phyloP scores from a whole-genome alignment of 1,140 invertebrate genomes.

The Bombus confusus region DNA sequence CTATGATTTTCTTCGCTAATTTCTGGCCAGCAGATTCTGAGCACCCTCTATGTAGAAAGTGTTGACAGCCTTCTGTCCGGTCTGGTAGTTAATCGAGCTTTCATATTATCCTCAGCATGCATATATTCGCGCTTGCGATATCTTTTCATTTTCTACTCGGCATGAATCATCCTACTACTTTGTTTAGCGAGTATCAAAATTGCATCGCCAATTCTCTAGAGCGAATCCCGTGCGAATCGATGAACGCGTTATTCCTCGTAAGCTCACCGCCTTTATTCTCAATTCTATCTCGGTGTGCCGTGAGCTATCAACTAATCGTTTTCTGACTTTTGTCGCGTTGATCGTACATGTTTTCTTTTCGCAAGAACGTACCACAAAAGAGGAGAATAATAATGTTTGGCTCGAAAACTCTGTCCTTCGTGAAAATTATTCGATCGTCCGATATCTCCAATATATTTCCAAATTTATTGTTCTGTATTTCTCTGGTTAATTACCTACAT shows the following conservation, averaged over 20 bases:
- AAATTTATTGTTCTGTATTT: background rate
- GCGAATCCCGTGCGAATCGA: background rate
- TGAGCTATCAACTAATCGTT: slow-evolving; percentile 17
- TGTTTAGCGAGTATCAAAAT: slow-evolving; percentile 40
- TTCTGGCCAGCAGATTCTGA: slow-evolving; percentile 41
- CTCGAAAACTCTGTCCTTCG: background rate
- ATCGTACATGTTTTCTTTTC: background rate
- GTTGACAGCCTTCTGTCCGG: slow-evolving; percentile 43
- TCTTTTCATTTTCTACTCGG: slow-evolving; percentile 56
- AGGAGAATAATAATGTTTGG: background rate
- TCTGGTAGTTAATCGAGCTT: slow-evolving; percentile 67
- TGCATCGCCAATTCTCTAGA: background rate
- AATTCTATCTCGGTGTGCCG: background rate
- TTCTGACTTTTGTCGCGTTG: background rate
- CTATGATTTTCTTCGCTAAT: slow-evolving; percentile 48
- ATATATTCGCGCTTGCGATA: slow-evolving; percentile 60
- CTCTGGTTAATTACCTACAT: background rate
- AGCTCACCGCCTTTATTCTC: background rate
- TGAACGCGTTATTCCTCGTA: background rate
- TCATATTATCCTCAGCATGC: slow-evolving; percentile 59
- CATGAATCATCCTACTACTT: slow-evolving; percentile 51
- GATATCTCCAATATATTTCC: background rate
- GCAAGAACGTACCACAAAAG: background rate
- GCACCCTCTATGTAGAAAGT: slow-evolving; percentile 57
- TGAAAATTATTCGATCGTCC: slow-evolving; percentile 1